Evolutionary conservation across 2,888 invertebrate species (phyloP), one percentile per base, ranked within the genome.

Genomic region (Camponotus fellah): DNA sequence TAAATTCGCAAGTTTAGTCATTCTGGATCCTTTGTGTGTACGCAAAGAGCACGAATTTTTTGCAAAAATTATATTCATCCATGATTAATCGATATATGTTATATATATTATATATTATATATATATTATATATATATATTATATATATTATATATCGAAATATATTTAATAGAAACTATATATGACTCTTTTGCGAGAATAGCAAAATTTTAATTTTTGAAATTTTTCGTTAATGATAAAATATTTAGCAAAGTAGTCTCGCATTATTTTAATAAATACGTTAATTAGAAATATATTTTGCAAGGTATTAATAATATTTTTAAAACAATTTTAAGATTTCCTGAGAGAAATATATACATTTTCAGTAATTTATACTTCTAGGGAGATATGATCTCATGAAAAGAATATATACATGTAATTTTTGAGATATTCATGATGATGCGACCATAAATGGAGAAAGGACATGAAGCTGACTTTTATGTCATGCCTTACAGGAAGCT

Each of bases 381-480:
- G 26, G 17, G 2, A 32, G 8, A 53, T n/a, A 53, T 8, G 2
- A 2, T 49, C 14, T 49, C 49, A 49, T 53, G 8, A 53, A n/a
- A 40, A 17, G 60, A 74, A 43, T 40, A 3, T 60, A 46, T 34
- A 26, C 37, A 53, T 53, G 21, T 74, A 62, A 32, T 46, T 65
- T 65, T 65, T 76, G 4, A 17, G 3, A 12, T 65, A 37, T 21
- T 49, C 49, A 6, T 17, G 17, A 37, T 17, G 6, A 21, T 6
- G 10, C 4, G 17, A 65, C 34, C 17, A n/a, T n/a, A 65, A 17
- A 76, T 17, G n/a, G 5, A 4, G 62, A 21, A 21, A 64, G 2
- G 34, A 46, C 21, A 10, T 65, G 49, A 56, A 77, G 53, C 9
- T 65, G 37, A 5, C 65, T 17, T 40, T 76, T 32, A 49, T 53